Conservation (phyloP, 2,797 vertebrate genomes). For the Lithobates sylvaticus region DNA sequence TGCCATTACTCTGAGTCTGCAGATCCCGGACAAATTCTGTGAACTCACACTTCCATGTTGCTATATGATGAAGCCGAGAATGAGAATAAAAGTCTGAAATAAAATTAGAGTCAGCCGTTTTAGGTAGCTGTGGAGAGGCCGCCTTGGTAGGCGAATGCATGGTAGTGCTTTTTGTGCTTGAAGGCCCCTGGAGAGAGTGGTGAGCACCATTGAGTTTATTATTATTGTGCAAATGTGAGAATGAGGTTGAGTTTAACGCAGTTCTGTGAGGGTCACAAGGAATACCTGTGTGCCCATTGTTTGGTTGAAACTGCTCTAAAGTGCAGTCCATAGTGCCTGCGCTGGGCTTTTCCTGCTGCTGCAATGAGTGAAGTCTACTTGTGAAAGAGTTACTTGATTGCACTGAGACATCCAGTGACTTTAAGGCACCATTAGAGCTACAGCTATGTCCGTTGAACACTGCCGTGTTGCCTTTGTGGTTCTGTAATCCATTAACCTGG, state of each 20-base stretch:
- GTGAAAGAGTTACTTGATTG: conserved; percentile 69
- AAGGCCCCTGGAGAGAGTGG: conserved; percentile 80
- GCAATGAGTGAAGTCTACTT: conserved; percentile 70
- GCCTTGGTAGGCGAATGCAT: conserved; percentile 70
- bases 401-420: conserved; percentile 80
- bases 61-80: conserved; percentile 96
- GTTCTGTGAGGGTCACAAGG: conserved; percentile 74
- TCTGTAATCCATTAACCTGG: conserved; percentile 74
- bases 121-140: conserved; percentile 72
- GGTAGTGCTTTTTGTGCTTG: conserved; percentile 84
- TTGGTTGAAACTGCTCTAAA: conserved; percentile 70
- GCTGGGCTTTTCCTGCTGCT: conserved; percentile 70
- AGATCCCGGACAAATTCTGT: conserved; percentile 93
- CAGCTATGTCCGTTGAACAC: conserved; percentile 88
- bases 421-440: conserved; percentile 95
- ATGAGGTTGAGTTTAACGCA: conserved; percentile 70
- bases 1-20: conserved; percentile 82
- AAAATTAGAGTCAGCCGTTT: conserved; percentile 79
- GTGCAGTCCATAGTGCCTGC: conserved; percentile 75
- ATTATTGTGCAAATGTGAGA: conserved; percentile 78
- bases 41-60: conserved; percentile 92
- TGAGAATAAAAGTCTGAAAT: conserved; percentile 95
- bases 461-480: conserved; percentile 72
- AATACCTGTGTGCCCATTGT: conserved; percentile 70
- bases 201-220: conserved; percentile 82